These are phyloP conservation scores for Seira sanloemensis DNA, from an alignment of 2,888 invertebrate species.

Conservation along the genomic window DNA sequence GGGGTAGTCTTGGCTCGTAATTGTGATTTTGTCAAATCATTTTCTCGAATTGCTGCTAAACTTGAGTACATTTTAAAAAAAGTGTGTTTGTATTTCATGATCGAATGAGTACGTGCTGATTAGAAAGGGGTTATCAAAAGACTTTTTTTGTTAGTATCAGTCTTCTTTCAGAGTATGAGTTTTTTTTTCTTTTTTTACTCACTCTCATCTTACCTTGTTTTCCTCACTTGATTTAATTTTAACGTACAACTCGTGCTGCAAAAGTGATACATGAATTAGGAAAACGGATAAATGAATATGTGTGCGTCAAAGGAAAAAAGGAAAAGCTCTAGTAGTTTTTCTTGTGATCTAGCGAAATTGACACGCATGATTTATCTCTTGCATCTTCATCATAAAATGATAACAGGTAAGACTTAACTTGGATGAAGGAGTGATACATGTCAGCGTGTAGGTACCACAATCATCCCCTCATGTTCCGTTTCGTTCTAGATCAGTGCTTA, in stretches of 20 bases:
- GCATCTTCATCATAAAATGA: background rate
- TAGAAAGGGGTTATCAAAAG: background rate
- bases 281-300: background rate
- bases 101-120: background rate
- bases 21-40: too few relatives aligned
- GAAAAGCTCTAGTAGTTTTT: background rate
- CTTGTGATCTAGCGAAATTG: background rate
- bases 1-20: too few relatives aligned
- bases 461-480: background rate
- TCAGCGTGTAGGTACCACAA: background rate
- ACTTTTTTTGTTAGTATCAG: background rate
- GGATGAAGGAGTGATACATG: background rate
- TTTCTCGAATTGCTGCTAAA: too few relatives aligned
- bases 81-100: constrained; percentile 36
- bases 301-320: background rate
- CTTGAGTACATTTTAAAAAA: too few relatives aligned
- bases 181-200: too few relatives aligned
- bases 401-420: background rate
- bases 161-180: too few relatives aligned
- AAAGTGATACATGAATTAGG: background rate
- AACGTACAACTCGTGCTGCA: background rate
- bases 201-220: too few relatives aligned
- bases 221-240: background rate
- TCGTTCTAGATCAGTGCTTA: background rate
- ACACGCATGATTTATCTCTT: background rate